phyloP scores from a whole-genome alignment of 2,797 vertebrate species.

The Eulemur coronatus region DNA sequence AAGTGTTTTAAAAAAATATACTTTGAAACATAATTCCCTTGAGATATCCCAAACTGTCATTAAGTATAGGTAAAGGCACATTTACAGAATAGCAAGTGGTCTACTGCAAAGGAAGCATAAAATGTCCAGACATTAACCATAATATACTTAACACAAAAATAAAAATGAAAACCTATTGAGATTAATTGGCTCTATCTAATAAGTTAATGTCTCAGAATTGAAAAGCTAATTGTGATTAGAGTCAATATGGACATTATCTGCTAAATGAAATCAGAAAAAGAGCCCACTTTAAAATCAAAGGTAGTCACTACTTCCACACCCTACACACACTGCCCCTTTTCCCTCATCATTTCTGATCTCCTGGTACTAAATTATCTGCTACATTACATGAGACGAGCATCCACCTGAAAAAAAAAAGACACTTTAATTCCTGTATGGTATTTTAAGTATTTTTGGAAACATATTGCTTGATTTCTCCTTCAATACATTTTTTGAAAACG shows the following conservation, averaged over 20 bases:
- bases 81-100: neutral
- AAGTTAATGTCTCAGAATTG: neutral
- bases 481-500: neutral
- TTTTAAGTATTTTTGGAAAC: conserved; percentile 16
- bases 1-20: neutral
- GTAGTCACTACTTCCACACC: neutral
- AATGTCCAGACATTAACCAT: neutral
- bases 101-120: conserved; percentile 19
- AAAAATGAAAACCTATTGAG: conserved; percentile 2
- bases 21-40: neutral
- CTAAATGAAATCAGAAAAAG: conserved; percentile 14
- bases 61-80: neutral
- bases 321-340: neutral
- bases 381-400: neutral
- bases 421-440: conserved; percentile 10
- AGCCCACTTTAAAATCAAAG: neutral
- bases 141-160: neutral
- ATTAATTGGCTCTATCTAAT: conserved; percentile 12
- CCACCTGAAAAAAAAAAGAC: neutral
- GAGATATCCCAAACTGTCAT: neutral
- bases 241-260: neutral
- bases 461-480: neutral
- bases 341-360: neutral
- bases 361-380: neutral
- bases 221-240: neutral